Base-by-base conservation (phyloP, 2,113 vertebrate genomes). In the Butorides virescens region DNA sequence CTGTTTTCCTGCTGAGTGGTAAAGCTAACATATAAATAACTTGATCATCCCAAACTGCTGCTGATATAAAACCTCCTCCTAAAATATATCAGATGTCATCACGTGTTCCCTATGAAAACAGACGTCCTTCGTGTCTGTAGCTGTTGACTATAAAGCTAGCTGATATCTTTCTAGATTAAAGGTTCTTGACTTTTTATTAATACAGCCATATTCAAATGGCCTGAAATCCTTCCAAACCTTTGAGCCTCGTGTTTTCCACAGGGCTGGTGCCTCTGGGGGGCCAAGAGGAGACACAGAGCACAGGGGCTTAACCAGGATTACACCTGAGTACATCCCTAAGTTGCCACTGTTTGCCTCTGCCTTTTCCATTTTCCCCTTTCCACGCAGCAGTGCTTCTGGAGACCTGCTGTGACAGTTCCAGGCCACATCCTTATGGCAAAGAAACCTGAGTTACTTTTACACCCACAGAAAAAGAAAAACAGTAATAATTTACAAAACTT, bases 1-100 rank as follows among this genome's bases (percentile, higher is more conserved):
- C 42, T 68, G 13, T 71, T 91, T 92, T 96, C 34, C 49, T 94
- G 53, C 39, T 90, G 85, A 94, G 71, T 83, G 58, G 32, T 59
- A 70, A 86, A 83, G 46, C 42, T 84, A 52, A 49, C n/a, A 49
- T 86, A 86, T 58, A 90, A 96, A 90, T 92, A 96, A 85, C 66
- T 67, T 67, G 61, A 87, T 52, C 77, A 85, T 79, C 44, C 39
- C 49, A 87, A 95, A 82, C 44, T 71, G 52, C 30, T 75, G 73
- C 42, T 90, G 92, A 90, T 96, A 95, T 62, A 88, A 95, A 95
- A 82, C 46, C 58, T 75, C 44, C 36, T 93, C 37, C 49, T 88
- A 56, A 93, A 92, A 39, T 73, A 47, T 78, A 85, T 92, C 77
- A 72, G n/a, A 65, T 87, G 32, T 89, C 86, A 90, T 68, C 88